Evolutionary conservation across 2,888 invertebrate species (phyloP), one percentile per base, ranked within the genome.

Genomic region (Volucella zonaria): DNA sequence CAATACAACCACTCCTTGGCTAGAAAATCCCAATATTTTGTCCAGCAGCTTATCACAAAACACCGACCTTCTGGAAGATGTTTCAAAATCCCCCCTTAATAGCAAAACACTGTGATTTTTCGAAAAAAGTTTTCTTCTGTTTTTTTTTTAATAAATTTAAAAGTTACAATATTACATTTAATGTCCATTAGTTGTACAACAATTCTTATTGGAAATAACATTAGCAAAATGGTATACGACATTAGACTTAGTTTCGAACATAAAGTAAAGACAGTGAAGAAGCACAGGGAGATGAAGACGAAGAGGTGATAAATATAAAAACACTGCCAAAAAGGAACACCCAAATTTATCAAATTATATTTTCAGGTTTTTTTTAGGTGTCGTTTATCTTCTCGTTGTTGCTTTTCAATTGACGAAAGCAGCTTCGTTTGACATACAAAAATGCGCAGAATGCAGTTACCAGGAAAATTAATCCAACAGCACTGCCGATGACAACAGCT

Each of bases 401-500:
- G 15, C 90, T 88, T 67, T 89, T 90, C 31, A 91, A 79, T 66
- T 91, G 90, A 47, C 89, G 87, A 80, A 91, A 88, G 80, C 92
- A 92, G 77, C 89, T 91, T 81, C 91, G 90, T 82, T 92, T 92
- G 80, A 92, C 89, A 88, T 92, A 92, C 64, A 92, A 94, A 88
- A 95, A 93, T 68, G 94, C 94, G 61, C 93, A 94, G 67, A 94
- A 93, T 10, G 94, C 93, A 80, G 94, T 94, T 12, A 94, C 94
- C 86, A 96, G 91, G 89, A 96, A 94, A 74, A 95, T 93, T 80
- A 96, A 93, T 42, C 94, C 95, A 12, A 93, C 95, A n/a, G 95
- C 94, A 80, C 95, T 94, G 66, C 95, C 96, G 89, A 94, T 94
- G 45, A 96, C 95, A 87, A 95, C 94, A 42, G 95, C 95, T 74